phyloP scores from a whole-genome alignment of 2,113 vertebrate species.

The Pygoscelis adeliae region DNA sequence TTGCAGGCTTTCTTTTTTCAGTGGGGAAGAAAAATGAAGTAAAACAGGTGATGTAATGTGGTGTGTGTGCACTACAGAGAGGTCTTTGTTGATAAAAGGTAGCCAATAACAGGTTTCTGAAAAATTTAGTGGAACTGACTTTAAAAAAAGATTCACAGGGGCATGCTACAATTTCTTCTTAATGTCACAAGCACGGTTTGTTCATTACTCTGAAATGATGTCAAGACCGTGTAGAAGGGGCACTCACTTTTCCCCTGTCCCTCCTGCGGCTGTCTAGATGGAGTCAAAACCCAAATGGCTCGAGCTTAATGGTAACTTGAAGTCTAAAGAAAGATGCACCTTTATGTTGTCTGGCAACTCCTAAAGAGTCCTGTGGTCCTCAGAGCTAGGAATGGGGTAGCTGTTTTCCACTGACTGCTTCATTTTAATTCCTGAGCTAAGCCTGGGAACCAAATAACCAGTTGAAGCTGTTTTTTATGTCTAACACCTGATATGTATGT shows the following conservation, averaged over 20 bases:
- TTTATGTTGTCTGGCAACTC: background rate
- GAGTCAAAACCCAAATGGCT: background rate
- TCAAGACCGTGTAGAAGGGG: background rate
- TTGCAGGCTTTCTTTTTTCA: background rate
- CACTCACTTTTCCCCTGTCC: fast-evolving
- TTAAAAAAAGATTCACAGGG: background rate
- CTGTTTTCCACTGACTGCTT: background rate
- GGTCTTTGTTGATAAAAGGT: background rate
- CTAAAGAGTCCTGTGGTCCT: background rate
- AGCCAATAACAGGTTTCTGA: background rate
- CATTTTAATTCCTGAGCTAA: background rate
- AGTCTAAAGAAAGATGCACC: background rate
- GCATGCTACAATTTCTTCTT: background rate
- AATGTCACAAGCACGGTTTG: background rate
- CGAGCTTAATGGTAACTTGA: background rate
- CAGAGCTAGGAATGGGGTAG: background rate
- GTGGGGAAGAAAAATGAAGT: background rate
- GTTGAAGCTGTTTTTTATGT: slow-evolving; percentile 18
- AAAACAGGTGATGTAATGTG: background rate
- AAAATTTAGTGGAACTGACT: background rate
- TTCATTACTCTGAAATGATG: background rate
- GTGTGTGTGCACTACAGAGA: background rate
- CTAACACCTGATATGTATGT: background rate
- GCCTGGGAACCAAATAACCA: background rate
- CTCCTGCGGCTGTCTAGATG: background rate